Percentiles rank a stretch among this genome's conserved stretches.
Conservation (phyloP, 2,113 vertebrate species). For the Cichladusa arquata region DNA sequence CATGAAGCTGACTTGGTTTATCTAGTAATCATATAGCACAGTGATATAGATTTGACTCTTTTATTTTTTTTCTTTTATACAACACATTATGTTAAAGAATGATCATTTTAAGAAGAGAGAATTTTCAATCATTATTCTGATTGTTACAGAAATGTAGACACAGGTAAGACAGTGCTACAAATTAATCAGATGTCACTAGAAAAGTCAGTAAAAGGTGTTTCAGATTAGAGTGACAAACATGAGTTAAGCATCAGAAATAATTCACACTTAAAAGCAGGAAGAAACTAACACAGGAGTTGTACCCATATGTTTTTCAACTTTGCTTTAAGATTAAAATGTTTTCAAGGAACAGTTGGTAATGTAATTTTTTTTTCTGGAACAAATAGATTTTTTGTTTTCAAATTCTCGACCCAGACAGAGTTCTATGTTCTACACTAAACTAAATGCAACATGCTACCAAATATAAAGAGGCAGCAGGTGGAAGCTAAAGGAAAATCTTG, state of each 20-base stretch:
- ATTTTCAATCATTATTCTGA: neutral
- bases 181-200: neutral
- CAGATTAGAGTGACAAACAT: neutral
- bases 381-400: neutral
- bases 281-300: neutral
- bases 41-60: neutral
- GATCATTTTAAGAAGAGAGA: neutral
- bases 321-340: neutral
- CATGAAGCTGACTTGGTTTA: neutral
- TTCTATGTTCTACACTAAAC: neutral
- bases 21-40: neutral
- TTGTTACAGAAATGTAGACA: neutral
- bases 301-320: neutral
- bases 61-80: neutral
- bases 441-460: neutral
- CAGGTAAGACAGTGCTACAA: neutral
- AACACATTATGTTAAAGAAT: neutral
- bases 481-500: neutral
- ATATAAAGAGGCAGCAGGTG: neutral
- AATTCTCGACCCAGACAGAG: neutral
- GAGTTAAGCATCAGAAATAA: neutral
- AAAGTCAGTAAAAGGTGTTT: neutral
- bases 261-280: neutral
- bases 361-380: neutral
- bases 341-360: neutral